Percentiles rank a stretch among this genome's conserved stretches.
These are phyloP conservation scores for Helobdella robusta DNA, from an alignment of 2,888 invertebrate species.

Conservation along the genomic window DNA sequence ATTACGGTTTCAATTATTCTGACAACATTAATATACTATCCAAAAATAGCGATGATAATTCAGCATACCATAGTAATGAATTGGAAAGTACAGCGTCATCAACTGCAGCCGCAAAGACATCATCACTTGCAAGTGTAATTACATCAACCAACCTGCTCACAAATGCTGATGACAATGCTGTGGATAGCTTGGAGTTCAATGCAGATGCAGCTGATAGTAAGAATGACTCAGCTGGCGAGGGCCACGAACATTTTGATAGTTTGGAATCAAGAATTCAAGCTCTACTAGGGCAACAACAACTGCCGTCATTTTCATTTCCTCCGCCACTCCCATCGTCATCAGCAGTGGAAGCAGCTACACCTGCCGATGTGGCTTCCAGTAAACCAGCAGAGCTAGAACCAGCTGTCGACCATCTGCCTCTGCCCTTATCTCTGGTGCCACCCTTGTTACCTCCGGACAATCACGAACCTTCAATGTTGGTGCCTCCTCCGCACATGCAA, in stretches of 20 bases:
- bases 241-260: conserved; percentile 15
- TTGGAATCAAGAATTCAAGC: conserved; percentile 22
- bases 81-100: no score
- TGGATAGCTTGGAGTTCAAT: conserved; percentile 10
- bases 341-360: no score
- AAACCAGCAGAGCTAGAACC: no score
- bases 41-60: no score
- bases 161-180: conserved; percentile 9
- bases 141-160: not conserved
- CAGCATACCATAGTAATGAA: no score
- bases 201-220: no score
- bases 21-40: no score
- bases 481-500: not conserved
- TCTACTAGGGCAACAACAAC: conserved; percentile 4
- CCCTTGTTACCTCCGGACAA: not conserved
- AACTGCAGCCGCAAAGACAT: no score
- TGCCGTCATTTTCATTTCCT: not conserved
- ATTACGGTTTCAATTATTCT: no score
- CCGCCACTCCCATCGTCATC: not conserved
- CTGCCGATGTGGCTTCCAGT: no score
- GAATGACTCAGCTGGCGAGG: not conserved
- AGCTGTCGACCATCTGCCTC: not conserved
- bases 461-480: not conserved
- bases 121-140: no score
- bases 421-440: not conserved